Percentiles rank a stretch among this genome's conserved stretches.
These are phyloP conservation scores for Silurus glanis DNA, from an alignment of 2,113 vertebrate species.

Conservation along the genomic window DNA sequence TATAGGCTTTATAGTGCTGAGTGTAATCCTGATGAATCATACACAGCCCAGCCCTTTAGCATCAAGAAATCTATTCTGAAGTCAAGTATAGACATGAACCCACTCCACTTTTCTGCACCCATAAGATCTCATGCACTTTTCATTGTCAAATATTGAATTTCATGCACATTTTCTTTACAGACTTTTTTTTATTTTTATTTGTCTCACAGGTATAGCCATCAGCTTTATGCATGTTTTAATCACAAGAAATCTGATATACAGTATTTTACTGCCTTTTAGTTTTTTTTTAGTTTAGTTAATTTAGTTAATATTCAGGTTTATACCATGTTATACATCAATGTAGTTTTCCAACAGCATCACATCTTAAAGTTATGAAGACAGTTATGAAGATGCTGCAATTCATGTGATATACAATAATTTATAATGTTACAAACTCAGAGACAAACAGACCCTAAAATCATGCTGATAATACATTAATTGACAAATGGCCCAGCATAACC, in stretches of 20 bases:
- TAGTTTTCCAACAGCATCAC: not conserved
- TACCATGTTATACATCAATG: not conserved
- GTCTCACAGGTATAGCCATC: not conserved
- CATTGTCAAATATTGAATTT: conserved; percentile 20
- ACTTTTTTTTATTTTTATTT: not conserved
- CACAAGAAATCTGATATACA: not conserved
- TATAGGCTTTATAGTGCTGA: not conserved
- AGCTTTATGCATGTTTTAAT: not conserved
- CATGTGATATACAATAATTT: not conserved
- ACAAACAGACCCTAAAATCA: not conserved
- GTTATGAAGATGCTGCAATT: not conserved
- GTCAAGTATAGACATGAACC: conserved; percentile 41
- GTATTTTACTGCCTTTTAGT: not conserved
- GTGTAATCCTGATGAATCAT: not conserved
- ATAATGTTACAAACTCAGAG: not conserved
- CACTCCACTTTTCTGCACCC: not conserved
- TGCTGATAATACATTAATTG: not conserved
- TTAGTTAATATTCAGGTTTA: not conserved
- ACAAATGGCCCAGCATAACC: not conserved
- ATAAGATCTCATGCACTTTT: not conserved
- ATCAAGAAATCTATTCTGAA: conserved; percentile 12
- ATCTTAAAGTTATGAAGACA: not conserved
- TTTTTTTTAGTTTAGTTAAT: not conserved
- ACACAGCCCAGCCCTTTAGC: conserved; percentile 12
- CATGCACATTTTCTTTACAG: not conserved